Percentiles rank a stretch among this genome's conserved stretches.
These are phyloP conservation scores for Petrocephalus sullivani DNA, from an alignment of 2,797 vertebrate genomes.

Conservation along the genomic window DNA sequence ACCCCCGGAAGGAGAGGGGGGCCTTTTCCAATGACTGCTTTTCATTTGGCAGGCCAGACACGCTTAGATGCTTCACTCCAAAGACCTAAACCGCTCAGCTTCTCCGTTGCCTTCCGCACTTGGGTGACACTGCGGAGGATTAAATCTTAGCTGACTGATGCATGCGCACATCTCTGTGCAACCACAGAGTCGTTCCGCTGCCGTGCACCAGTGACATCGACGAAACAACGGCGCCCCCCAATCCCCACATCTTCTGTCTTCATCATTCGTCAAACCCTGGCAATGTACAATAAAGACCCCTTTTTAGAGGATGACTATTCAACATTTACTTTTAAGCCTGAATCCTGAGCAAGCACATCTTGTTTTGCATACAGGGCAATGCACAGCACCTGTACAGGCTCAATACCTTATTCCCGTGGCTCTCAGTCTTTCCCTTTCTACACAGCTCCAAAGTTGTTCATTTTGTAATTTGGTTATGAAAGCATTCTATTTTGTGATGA, in stretches of 20 bases:
- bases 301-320: background rate
- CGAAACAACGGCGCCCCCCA: background rate
- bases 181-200: background rate
- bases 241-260: background rate
- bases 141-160: constrained; percentile 3
- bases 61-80: background rate
- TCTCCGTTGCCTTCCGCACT: background rate
- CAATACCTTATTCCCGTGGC: background rate
- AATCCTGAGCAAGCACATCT: background rate
- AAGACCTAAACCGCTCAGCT: background rate
- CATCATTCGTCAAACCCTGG: background rate
- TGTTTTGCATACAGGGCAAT: background rate
- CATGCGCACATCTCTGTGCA: background rate
- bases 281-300: background rate
- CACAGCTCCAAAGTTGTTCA: background rate
- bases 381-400: background rate
- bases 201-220: background rate
- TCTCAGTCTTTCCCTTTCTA: background rate
- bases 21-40: background rate
- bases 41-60: background rate
- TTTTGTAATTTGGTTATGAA: background rate
- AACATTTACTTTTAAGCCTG: background rate
- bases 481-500: background rate
- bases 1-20: background rate
- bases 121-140: background rate